A percentile compares a stretch with the other conserved stretches of the same genome.
phyloP scores from a whole-genome alignment of 2,113 vertebrate species.

The Poeciliopsis retropinna region DNA sequence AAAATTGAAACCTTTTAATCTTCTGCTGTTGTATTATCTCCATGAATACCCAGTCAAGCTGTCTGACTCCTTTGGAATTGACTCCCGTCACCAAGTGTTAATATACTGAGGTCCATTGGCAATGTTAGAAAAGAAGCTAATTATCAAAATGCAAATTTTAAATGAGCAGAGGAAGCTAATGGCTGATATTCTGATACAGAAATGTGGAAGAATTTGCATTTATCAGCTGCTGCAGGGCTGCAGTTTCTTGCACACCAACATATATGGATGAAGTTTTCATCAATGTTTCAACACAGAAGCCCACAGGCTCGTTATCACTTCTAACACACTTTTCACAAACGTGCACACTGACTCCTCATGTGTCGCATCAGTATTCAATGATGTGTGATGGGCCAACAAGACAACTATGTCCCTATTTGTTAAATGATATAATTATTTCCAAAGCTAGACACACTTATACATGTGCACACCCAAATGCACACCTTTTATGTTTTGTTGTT shows the following conservation, averaged over 20 bases:
- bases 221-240: slow-evolving; percentile 48
- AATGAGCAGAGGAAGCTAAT: slow-evolving; percentile 60
- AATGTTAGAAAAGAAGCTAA: slow-evolving; percentile 49
- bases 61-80: slow-evolving; percentile 20
- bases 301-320: background rate
- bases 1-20: slow-evolving; percentile 15
- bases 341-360: slow-evolving; percentile 30
- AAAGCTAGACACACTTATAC: slow-evolving; percentile 40
- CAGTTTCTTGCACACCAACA: slow-evolving; percentile 9
- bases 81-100: slow-evolving; percentile 27
- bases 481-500: slow-evolving; percentile 63
- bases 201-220: slow-evolving; percentile 42
- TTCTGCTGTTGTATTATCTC: slow-evolving; percentile 10
- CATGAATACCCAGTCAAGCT: slow-evolving; percentile 10
- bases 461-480: slow-evolving; percentile 26
- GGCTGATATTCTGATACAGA: slow-evolving; percentile 48
- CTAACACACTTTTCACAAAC: slow-evolving; percentile 15
- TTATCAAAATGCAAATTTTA: slow-evolving; percentile 53
- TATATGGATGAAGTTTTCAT: background rate
- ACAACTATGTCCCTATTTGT: slow-evolving; percentile 66
- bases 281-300: slow-evolving; percentile 10
- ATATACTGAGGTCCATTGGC: slow-evolving; percentile 46
- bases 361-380: slow-evolving; percentile 64
- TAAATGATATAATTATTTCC: slow-evolving; percentile 69
- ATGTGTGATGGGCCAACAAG: slow-evolving; percentile 44